Base-by-base conservation (phyloP, 1,140 invertebrate genomes). In the Trichoplusia ni region DNA sequence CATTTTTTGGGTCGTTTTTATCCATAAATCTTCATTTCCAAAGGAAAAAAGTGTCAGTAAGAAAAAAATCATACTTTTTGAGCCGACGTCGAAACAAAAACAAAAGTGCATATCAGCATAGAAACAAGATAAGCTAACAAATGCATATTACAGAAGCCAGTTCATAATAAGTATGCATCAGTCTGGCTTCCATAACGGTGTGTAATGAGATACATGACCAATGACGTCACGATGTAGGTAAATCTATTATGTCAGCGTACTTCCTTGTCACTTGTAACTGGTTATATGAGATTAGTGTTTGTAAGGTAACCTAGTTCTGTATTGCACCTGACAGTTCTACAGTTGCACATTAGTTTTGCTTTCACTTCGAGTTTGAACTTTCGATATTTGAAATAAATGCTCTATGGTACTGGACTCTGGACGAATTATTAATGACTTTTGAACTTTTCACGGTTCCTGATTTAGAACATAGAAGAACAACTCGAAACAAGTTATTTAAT, bases 171-270 rank as follows among this genome's bases (percentile, higher is more conserved):
- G 18, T 19, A 18, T 53, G 47, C 60, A 63, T 37, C 44, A 7
- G 37, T 46, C 13, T 3, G 62, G 63, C 63, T 64, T 64, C 63
- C 51, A 64, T 64, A 64, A 58, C 47, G 19, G 21, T 2, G 11
- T 7, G 58, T 64, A 64, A 64, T 63, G 47, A 63, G 60, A 63
- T 63, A 63, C 23, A 27, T n/a, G 54, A 59, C 19, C 37, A 33
- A 47, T 63, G 46, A 63, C 47, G 46, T 63, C 47, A 53, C 27
- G 18, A 42, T 53, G 14, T 51, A 63, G 33, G 60, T 51, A 42
- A 53, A 63, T 25, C 46, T 27, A 38, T 63, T 53, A 53, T 53
- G 53, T 42, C 53, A 60, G 27, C 40, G 9, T 11, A 61, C 46
- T 49, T 53, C 47, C 54, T 44, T 58, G 47, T 53, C 47, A 27